Evolutionary conservation across 1,140 invertebrate genomes (phyloP).

Genomic region (Triops longicaudatus): DNA sequence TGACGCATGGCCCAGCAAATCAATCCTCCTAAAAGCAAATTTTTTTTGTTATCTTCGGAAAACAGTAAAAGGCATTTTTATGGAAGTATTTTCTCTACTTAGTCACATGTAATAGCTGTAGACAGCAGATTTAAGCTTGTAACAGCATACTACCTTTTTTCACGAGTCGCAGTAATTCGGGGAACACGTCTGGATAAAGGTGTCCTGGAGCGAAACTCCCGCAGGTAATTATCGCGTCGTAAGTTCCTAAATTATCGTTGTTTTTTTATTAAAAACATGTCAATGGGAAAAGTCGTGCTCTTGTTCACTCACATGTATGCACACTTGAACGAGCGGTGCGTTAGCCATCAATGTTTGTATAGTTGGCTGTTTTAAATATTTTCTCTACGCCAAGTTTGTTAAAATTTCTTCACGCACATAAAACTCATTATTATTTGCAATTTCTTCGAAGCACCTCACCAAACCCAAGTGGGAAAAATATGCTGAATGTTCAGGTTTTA

Average conservation of each 20-base stretch:
- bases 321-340: no score
- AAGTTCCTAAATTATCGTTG: constrained; percentile 24
- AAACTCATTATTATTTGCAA: no score
- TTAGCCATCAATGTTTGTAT: no score
- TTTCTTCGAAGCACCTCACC: no score
- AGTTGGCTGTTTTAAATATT: no score
- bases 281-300: neutral
- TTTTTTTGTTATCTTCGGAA: neutral
- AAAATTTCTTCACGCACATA: no score
- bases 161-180: constrained; percentile 28
- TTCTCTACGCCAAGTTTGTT: no score
- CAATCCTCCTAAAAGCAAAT: constrained; percentile 22
- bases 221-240: constrained; percentile 31
- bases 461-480: no score
- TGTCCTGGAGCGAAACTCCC: constrained; percentile 32
- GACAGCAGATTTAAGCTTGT: neutral
- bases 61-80: neutral
- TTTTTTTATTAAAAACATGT: neutral
- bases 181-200: constrained; percentile 27
- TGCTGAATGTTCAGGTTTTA: no score
- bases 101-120: neutral
- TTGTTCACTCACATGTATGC: no score
- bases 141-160: constrained; percentile 29
- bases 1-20: constrained; percentile 27
- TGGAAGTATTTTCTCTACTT: neutral